Conservation (phyloP, 1,140 invertebrate species). For the Holotrichia oblita region DNA sequence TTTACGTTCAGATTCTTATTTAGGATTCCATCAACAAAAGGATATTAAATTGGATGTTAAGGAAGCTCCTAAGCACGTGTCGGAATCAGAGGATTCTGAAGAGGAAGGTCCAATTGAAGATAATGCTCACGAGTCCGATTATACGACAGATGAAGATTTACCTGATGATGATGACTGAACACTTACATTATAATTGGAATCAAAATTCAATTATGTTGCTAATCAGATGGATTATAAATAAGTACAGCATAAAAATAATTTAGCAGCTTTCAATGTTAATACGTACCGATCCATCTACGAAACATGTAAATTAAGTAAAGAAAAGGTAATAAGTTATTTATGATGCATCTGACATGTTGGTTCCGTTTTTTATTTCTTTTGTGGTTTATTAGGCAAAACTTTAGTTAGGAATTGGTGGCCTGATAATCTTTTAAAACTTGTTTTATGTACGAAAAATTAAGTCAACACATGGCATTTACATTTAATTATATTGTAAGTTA, state of each 20-base stretch:
- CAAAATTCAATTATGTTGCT: neutral
- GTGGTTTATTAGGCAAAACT: neutral
- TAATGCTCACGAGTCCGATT: slow-evolving; percentile 74
- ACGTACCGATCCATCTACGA: neutral
- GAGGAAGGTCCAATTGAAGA: slow-evolving; percentile 81
- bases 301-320: neutral
- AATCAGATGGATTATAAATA: slow-evolving; percentile 31
- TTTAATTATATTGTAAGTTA: neutral
- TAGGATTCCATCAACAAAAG: slow-evolving; percentile 89
- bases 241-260: neutral
- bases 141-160: slow-evolving; percentile 76
- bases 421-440: neutral
- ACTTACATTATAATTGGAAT: slow-evolving; percentile 40
- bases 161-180: slow-evolving; percentile 55
- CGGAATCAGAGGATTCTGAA: slow-evolving; percentile 93
- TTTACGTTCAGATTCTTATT: slow-evolving; percentile 91
- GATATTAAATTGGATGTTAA: slow-evolving; percentile 97
- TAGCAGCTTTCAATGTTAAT: neutral
- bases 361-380: slow-evolving; percentile 10
- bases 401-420: neutral
- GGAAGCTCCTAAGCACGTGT: slow-evolving; percentile 88
- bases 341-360: slow-evolving; percentile 8
- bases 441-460: neutral
- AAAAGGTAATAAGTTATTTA: slow-evolving; percentile 6
- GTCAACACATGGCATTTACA: neutral